phyloP scores from a whole-genome alignment of 2,888 invertebrate species.

The Microctonus brassicae region DNA sequence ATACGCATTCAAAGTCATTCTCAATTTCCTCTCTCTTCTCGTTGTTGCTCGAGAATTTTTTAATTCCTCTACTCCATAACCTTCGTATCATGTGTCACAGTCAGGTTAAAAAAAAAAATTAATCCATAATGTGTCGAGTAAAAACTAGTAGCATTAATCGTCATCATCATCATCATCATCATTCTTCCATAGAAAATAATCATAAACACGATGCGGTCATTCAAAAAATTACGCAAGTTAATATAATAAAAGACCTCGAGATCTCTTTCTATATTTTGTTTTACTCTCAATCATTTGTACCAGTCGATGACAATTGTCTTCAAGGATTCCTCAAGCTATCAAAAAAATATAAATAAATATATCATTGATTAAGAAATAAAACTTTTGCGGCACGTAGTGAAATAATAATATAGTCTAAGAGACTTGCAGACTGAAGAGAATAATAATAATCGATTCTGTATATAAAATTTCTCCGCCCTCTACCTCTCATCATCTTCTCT shows the following conservation, averaged over 20 bases:
- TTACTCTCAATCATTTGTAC: background rate
- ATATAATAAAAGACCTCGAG: constrained; percentile 20
- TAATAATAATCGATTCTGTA: constrained; percentile 8
- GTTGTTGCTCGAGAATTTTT: background rate
- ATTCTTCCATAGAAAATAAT: constrained; percentile 1
- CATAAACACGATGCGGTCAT: constrained; percentile 8
- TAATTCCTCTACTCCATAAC: background rate
- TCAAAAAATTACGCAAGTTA: constrained; percentile 31
- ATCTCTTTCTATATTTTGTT: background rate
- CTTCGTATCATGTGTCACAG: background rate
- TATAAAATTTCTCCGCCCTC: background rate
- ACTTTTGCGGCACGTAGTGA: background rate
- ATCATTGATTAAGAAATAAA: background rate
- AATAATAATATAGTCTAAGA: constrained; percentile 2
- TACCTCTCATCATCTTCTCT: background rate
- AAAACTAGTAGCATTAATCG: constrained; percentile 23
- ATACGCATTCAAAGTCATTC: background rate
- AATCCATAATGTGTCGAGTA: background rate
- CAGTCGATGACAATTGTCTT: background rate
- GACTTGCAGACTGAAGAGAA: background rate
- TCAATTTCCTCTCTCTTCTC: background rate
- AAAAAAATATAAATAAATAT: background rate
- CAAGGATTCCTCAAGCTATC: constrained; percentile 4
- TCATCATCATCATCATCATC: no score
- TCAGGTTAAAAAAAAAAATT: background rate